Percentiles rank a stretch among this genome's conserved stretches.
These are phyloP conservation scores for Lytechinus variegatus DNA, from an alignment of 35 echinoderm and acorn worm species.

Conservation along the genomic window DNA sequence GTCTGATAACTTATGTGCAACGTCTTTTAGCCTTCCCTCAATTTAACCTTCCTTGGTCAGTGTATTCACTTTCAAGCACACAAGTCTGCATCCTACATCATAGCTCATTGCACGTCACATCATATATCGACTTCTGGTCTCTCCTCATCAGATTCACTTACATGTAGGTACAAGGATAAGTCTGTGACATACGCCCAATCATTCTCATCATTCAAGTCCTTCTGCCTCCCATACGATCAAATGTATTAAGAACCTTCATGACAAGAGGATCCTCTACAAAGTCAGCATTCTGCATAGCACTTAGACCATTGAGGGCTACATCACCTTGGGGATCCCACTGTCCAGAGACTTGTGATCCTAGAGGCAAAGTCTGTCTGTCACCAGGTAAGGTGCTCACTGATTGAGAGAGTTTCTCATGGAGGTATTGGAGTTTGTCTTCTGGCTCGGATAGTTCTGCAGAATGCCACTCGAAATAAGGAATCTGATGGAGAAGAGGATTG, in stretches of 20 bases:
- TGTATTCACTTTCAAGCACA: too few relatives aligned
- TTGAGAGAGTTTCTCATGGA: constrained; percentile 60
- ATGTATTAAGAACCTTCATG: constrained; percentile 57
- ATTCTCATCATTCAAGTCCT: not conserved
- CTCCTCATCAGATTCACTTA: too few relatives aligned
- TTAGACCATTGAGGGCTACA: constrained; percentile 25
- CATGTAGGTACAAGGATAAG: not conserved
- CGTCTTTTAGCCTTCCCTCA: too few relatives aligned
- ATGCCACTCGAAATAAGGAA: constrained; percentile 83
- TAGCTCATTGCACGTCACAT: too few relatives aligned
- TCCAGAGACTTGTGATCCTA: not conserved
- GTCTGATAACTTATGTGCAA: too few relatives aligned
- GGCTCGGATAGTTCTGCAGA: constrained; percentile 61
- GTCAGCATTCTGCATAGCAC: constrained; percentile 48
- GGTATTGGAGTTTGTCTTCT: constrained; percentile 70
- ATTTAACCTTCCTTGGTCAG: too few relatives aligned
- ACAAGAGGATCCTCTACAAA: constrained; percentile 66
- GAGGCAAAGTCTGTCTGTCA: not conserved
- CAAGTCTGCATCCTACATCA: too few relatives aligned
- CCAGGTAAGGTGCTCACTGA: not conserved
- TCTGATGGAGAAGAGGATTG: constrained; percentile 48
- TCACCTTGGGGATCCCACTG: not conserved
- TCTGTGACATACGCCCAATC: not conserved
- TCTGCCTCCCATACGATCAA: constrained; percentile 49
- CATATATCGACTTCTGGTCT: too few relatives aligned